phyloP scores from a whole-genome alignment of 2,888 invertebrate genomes.

The Magallana nippona region DNA sequence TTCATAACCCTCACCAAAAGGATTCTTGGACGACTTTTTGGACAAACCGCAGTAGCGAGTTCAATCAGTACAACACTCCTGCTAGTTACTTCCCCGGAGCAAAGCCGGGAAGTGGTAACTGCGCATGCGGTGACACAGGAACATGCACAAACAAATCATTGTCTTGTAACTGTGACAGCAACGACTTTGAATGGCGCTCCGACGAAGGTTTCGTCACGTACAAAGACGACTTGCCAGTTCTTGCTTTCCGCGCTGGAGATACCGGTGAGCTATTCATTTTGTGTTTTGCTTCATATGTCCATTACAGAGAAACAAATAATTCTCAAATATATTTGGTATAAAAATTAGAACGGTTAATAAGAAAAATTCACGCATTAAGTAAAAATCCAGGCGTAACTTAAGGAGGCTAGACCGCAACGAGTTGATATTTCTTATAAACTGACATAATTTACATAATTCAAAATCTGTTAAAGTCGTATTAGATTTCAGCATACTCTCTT shows the following conservation, averaged over 20 bases:
- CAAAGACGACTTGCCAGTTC: constrained; percentile 73
- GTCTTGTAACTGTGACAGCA: constrained; percentile 76
- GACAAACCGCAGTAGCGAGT: constrained; percentile 65
- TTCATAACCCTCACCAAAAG: constrained; percentile 69
- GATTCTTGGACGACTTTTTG: constrained; percentile 68
- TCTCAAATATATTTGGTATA: too few species aligned
- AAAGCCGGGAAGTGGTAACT: constrained; percentile 67
- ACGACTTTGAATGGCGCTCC: constrained; percentile 70
- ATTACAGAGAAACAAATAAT: too few species aligned
- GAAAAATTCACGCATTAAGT: too few species aligned
- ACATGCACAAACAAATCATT: constrained; percentile 62
- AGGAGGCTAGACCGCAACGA: too few species aligned
- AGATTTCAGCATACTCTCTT: too few species aligned
- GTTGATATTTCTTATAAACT: too few species aligned
- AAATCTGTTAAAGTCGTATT: too few species aligned
- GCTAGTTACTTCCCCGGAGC: constrained; percentile 73
- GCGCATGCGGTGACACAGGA: constrained; percentile 72
- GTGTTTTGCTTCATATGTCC: too few species aligned
- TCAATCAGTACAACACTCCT: constrained; percentile 22
- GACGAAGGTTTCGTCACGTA: constrained; percentile 73
- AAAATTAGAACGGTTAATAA: too few species aligned
- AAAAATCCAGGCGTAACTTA: too few species aligned
- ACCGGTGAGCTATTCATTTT: constrained; percentile 67
- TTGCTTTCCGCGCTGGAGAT: constrained; percentile 74
- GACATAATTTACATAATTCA: too few species aligned